Evolutionary conservation across 2,888 invertebrate genomes (phyloP), one percentile per base, ranked within the genome.

Genomic region (Chymomyza amoena): DNA sequence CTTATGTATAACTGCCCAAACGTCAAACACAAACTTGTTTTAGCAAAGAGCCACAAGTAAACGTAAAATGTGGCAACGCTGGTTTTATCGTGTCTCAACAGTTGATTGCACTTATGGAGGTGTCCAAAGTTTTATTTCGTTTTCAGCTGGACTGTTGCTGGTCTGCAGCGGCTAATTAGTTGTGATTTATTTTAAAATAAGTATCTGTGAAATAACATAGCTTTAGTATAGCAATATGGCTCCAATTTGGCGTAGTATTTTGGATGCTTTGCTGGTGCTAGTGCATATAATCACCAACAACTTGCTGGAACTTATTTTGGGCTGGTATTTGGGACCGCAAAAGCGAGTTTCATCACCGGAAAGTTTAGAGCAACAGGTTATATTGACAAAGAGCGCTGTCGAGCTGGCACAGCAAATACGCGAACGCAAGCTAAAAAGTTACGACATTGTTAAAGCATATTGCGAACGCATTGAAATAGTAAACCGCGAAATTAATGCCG

Each of bases 401-500:
- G 92, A 93, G 15, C 89, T 96, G 73, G 96, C 96, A 0, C 90
- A 92, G 62, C 94, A 94, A 91, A 96, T 96, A 65, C 93, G 94
- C 84, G 93, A 93, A 61, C 93, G 93, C 63, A 92, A 95, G 86
- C 75, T 96, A 9, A 94, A 94, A 61, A 94, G 95, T 2, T 94
- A 94, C 86, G 93, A 94, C 72, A 93, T 97, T 18, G 95, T 97
- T 0, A 92, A 92, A 72, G 93, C 94, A 2, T 97, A 95, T 89
- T 95, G 97, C 75, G 94, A 95, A 61, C 93, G 97, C 79, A 96
- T 97, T 61, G 94, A 95, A 76, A 93, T 94, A 88, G 79, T 90
- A 0, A 97, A 98, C 90, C 93, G 93, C 0, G 89, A 95, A 15
- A 84, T 98, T 56, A 98, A 98, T 92, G 96, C 97, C 0, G 93